Evolutionary conservation across 2,888 invertebrate genomes (phyloP), one percentile per base, ranked within the genome.

Genomic region (Tenthredo distinguenda): DNA sequence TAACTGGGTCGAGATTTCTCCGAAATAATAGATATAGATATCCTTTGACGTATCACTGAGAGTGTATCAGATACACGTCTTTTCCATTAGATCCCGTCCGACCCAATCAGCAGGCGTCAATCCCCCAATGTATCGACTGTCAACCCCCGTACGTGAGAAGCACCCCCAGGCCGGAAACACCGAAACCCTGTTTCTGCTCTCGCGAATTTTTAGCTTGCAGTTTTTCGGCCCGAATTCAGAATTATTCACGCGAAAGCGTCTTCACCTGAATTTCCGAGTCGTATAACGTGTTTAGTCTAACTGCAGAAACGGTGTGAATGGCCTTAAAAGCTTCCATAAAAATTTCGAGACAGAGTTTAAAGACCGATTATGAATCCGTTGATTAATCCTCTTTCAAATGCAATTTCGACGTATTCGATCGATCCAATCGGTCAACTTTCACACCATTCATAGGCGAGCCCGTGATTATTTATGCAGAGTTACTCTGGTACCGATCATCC

Each of bases 21-120:
- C 2, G n/a, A 55, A 62, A 81, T 81, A 83, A 83, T 43, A 50
- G 58, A 43, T 84, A 72, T 74, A 72, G 85, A 84, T 82, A 37
- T 47, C 31, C 47, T 71, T 72, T n/a, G 81, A 71, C 58, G 34
- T 72, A 85, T 84, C 71, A 58, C 68, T 43, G 71, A 62, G 84
- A 85, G 76, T 85, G 68, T 85, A 86, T 85, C 84, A 62, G 68
- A 85, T 87, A 90, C 89, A 89, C 87, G 88, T 88, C 79, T 89
- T 88, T 87, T 89, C 90, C 89, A 90, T 90, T 89, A 89, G 86
- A 88, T 84, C 76, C 85, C 83, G 87, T 86, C 88, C 77, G 47
- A 86, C 81, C 87, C 87, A 88, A 88, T 88, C 86, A 86, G 82
- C 84, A 84, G 58, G 77, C 85, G 87, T 87, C 87, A 87, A 88